Conservation (phyloP, 2,113 vertebrate species). For the Synodontis membranacea region DNA sequence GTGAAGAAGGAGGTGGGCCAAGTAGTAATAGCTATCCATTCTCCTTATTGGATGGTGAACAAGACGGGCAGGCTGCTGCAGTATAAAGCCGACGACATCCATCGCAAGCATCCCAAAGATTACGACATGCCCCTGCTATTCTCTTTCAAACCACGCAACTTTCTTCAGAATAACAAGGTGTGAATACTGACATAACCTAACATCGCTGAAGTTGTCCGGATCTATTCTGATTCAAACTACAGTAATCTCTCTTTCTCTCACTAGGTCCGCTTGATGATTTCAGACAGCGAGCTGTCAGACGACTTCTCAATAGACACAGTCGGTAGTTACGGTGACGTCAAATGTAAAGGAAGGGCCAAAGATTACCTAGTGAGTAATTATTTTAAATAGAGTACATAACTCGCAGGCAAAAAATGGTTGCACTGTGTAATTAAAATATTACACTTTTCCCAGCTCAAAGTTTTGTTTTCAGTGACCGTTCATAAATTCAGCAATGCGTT, state of each 20-base stretch:
- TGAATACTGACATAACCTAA: not conserved
- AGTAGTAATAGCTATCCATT: constrained; percentile 82
- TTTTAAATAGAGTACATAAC: not conserved
- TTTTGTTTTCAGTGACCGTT: not conserved
- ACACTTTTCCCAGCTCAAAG: not conserved
- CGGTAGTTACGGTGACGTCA: constrained; percentile 91
- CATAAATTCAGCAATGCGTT: not conserved
- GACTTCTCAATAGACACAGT: constrained; percentile 96
- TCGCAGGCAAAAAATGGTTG: not conserved
- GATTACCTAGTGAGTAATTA: constrained; percentile 79
- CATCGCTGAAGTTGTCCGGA: not conserved
- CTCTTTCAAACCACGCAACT: constrained; percentile 92
- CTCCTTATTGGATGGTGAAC: constrained; percentile 98
- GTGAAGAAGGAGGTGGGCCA: constrained; percentile 85
- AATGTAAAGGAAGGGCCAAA: constrained; percentile 86
- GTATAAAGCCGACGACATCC: constrained; percentile 96
- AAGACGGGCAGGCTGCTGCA: constrained; percentile 91
- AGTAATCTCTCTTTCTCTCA: constrained; percentile 3
- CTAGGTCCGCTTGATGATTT: constrained; percentile 94
- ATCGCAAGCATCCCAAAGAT: constrained; percentile 90
- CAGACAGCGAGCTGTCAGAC: constrained; percentile 92
- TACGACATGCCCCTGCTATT: constrained; percentile 92
- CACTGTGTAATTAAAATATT: too few species aligned
- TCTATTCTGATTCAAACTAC: not conserved
- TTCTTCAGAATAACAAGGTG: constrained; percentile 94